Conservation (phyloP, 2,113 vertebrate genomes). For the Leptobrachium leishanense region DNA sequence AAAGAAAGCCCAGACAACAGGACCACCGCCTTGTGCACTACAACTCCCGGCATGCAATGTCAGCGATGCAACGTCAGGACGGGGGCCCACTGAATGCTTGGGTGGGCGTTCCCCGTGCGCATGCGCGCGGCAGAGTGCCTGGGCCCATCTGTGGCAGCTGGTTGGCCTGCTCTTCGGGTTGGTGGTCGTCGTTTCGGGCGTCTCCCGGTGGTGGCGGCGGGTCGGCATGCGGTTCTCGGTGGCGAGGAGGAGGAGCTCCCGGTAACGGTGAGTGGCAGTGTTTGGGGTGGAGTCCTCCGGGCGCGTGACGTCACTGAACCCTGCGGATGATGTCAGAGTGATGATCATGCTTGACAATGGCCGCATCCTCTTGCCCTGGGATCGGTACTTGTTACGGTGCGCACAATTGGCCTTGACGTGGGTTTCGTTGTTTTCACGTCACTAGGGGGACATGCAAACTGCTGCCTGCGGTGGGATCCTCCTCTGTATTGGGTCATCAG, state of each 20-base stretch:
- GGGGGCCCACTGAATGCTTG: neutral
- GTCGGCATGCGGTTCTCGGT: conserved; percentile 26
- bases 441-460: too few species aligned
- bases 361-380: neutral
- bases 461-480: too few species aligned
- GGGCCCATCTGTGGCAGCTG: conserved; percentile 2
- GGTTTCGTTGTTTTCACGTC: too few species aligned
- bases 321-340: neutral
- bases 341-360: conserved; percentile 16
- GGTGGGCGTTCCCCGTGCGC: conserved; percentile 3
- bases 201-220: neutral
- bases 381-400: too few species aligned
- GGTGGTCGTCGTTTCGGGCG: neutral
- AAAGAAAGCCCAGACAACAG: too few species aligned
- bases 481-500: too few species aligned
- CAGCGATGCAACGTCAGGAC: neutral
- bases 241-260: conserved; percentile 31
- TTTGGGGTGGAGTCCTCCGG: neutral
- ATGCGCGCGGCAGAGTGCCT: neutral
- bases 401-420: too few species aligned
- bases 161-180: neutral
- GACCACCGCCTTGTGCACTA: neutral
- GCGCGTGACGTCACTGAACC: neutral
- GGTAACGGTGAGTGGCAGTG: conserved; percentile 7
- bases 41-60: conserved; percentile 11